Percentiles rank a stretch among this genome's conserved stretches.
These are phyloP conservation scores for Cyphomyrus discorhynchus DNA, from an alignment of 2,113 vertebrate genomes.

Conservation along the genomic window DNA sequence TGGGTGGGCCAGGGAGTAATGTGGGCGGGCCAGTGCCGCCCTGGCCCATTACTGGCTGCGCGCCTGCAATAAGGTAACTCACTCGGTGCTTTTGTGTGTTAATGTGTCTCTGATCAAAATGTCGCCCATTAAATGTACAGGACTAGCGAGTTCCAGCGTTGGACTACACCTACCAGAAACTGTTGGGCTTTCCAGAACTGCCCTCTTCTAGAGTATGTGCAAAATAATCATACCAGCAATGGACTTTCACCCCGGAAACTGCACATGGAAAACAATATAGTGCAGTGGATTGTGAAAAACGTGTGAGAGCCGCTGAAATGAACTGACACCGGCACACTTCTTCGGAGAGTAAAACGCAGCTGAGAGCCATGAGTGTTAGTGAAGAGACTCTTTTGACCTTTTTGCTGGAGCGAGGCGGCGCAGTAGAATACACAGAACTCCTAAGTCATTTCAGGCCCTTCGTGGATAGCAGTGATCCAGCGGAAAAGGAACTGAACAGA, in stretches of 20 bases:
- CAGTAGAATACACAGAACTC: constrained; percentile 63
- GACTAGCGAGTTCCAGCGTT: neutral
- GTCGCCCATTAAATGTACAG: neutral
- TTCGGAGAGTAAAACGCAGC: neutral
- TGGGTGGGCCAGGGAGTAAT: no score
- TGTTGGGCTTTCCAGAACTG: neutral
- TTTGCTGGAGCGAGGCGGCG: constrained; percentile 63
- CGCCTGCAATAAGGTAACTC: neutral
- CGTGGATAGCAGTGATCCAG: constrained; percentile 58
- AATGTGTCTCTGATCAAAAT: neutral
- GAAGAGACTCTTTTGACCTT: constrained; percentile 63
- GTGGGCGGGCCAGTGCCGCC: no score
- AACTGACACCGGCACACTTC: neutral
- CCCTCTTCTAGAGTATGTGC: neutral
- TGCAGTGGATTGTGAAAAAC: neutral
- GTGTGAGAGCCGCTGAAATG: neutral
- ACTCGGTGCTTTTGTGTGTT: neutral
- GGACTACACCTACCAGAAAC: neutral
- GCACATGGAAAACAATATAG: constrained; percentile 26
- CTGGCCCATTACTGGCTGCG: no score
- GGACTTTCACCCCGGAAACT: constrained; percentile 37
- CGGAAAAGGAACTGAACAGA: constrained; percentile 56
- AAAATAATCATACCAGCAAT: constrained; percentile 21
- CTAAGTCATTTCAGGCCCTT: constrained; percentile 59
- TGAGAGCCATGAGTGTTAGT: constrained; percentile 55